Evolutionary conservation across 1,140 invertebrate genomes (phyloP), one percentile per base, ranked within the genome.

Genomic region (Hylaeus volcanicus): DNA sequence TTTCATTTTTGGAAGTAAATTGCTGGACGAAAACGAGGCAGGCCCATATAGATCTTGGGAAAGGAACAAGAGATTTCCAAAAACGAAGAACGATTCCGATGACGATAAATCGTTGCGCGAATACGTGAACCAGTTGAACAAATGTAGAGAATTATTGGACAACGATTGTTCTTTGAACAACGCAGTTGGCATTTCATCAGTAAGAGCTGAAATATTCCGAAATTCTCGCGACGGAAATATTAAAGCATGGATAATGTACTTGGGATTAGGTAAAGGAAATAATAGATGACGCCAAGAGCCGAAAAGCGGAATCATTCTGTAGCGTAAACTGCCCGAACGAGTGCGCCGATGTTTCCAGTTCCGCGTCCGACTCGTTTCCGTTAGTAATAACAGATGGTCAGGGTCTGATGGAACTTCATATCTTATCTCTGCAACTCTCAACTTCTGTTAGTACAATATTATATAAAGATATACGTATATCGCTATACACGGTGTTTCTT

Each of bases 321-420:
- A 86, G 45, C 8, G 12, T 15, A 3, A 14, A 85, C 9, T 85
- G 74, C 56, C 56, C 79, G 1, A 58, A 61, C 12, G 77, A 83
- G 1, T 68, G 70, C 3, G 1, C 60, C 6, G 65, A 68, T 8
- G 8, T 15, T 11, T 0, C 41, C 5, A 26, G 15, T 6, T 9
- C 37, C 2, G 1, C 66, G 3, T 39, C 63, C 0, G 73, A 81
- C 5, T 65, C 69, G 1, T 83, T 70, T 37, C 85, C 85, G 5
- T 45, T 87, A 56, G 69, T 87, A 48, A 87, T 87, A 11, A 41
- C 60, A 0, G 81, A 86, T 15, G 81, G 81, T 5, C 88, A 92
- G 81, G 90, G 89, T 45, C 70, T 91, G 41, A n/a, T 92, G 53
- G 91, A 92, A 74, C 74, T 92, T 73, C 90, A 91, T 37, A 85